These are phyloP conservation scores for Eupithecia centaureata DNA, from an alignment of 2,888 invertebrate genomes.

Conservation along the genomic window DNA sequence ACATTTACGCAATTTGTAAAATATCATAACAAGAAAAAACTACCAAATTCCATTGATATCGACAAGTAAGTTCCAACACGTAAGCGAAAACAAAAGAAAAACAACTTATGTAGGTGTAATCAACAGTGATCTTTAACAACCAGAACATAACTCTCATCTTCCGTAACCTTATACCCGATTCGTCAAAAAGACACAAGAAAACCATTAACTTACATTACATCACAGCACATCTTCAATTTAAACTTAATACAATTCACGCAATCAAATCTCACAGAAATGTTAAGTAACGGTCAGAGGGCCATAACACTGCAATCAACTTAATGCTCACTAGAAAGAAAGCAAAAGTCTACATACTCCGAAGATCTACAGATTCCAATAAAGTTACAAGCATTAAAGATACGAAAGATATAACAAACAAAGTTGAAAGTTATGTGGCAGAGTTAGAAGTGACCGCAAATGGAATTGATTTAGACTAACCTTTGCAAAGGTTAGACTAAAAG, in stretches of 20 bases:
- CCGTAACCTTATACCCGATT: constrained; percentile 1
- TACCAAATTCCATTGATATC: background rate
- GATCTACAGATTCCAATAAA: constrained; percentile 11
- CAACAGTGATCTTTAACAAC: constrained; percentile 5
- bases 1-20: background rate
- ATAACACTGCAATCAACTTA: constrained; percentile 34
- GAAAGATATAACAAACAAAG: constrained; percentile 20
- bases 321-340: constrained; percentile 41
- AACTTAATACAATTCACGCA: constrained; percentile 27
- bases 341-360: constrained; percentile 36
- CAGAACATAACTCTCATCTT: constrained; percentile 1
- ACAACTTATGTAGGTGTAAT: background rate
- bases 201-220: constrained; percentile 19
- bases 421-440: constrained; percentile 24
- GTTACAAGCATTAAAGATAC: constrained; percentile 18
- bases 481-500: constrained; percentile 61
- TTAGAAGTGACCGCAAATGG: constrained; percentile 40
- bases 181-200: constrained; percentile 1
- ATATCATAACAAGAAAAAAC: background rate
- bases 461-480: constrained; percentile 58
- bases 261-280: constrained; percentile 33
- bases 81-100: background rate
- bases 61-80: background rate
- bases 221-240: constrained; percentile 12
- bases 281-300: constrained; percentile 42